These are phyloP conservation scores for Thaleichthys pacificus DNA, from an alignment of 2,797 vertebrate genomes.

Conservation along the genomic window DNA sequence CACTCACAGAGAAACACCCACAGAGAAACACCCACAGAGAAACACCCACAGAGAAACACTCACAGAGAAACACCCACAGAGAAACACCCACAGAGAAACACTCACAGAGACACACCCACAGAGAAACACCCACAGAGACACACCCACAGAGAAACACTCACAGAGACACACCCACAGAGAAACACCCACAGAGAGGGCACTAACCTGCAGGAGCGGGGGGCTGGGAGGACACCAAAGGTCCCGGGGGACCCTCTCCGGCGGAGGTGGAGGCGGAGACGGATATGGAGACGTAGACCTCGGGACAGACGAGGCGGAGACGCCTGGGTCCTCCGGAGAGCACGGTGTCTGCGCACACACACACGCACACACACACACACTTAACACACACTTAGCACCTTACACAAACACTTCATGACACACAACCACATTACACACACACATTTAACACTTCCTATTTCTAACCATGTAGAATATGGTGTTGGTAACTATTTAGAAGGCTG, in stretches of 20 bases:
- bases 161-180: too few species aligned
- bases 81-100: too few species aligned
- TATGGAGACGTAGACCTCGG: constrained; percentile 49
- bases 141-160: too few species aligned
- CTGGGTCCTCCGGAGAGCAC: constrained; percentile 36
- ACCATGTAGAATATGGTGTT: too few species aligned
- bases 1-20: too few species aligned
- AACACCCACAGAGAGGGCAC: background rate
- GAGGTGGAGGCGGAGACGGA: constrained; percentile 64
- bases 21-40: too few species aligned
- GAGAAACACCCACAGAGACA: too few species aligned
- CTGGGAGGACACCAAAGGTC: constrained; percentile 44
- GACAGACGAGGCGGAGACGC: constrained; percentile 52
- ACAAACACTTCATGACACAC: background rate
- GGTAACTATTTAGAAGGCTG: too few species aligned
- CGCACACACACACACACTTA: background rate
- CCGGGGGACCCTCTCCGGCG: constrained; percentile 65
- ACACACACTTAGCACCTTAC: background rate
- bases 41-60: too few species aligned
- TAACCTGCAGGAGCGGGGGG: constrained; percentile 42
- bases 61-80: too few species aligned
- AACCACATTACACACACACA: background rate
- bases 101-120: too few species aligned
- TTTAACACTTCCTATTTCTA: too few species aligned
- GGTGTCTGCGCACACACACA: constrained; percentile 39